Conservation (phyloP, 2,797 vertebrate species). For the Thamnophis elegans region DNA sequence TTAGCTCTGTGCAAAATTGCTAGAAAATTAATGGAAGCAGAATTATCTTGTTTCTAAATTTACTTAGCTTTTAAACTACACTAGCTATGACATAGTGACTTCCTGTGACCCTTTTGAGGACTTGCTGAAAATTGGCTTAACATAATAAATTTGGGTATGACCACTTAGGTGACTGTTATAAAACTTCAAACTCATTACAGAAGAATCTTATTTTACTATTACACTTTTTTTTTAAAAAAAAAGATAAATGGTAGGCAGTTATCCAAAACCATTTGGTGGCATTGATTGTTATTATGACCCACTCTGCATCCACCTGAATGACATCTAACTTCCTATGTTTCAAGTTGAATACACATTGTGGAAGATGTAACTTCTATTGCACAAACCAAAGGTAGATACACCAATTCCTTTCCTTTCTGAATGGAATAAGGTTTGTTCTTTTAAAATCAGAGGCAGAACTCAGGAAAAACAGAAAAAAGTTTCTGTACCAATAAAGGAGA, state of each 20-base stretch:
- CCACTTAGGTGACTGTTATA: background rate
- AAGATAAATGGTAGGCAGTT: background rate
- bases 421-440: background rate
- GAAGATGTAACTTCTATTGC: background rate
- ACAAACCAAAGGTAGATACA: background rate
- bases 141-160: background rate
- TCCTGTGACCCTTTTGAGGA: background rate
- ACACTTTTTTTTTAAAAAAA: background rate
- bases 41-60: background rate
- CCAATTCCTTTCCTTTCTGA: background rate
- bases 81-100: background rate
- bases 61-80: slow-evolving; percentile 6
- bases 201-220: background rate
- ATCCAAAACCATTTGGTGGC: background rate
- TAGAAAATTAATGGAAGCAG: slow-evolving; percentile 18
- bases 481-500: background rate
- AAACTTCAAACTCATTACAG: background rate
- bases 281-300: background rate
- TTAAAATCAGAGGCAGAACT: background rate
- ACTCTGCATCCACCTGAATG: background rate
- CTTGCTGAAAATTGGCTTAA: background rate
- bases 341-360: background rate
- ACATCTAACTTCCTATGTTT: background rate
- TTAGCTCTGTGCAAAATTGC: slow-evolving; percentile 5
- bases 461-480: background rate